Conservation (phyloP, 1,140 invertebrate species). For the Polypedilum pembai region DNA sequence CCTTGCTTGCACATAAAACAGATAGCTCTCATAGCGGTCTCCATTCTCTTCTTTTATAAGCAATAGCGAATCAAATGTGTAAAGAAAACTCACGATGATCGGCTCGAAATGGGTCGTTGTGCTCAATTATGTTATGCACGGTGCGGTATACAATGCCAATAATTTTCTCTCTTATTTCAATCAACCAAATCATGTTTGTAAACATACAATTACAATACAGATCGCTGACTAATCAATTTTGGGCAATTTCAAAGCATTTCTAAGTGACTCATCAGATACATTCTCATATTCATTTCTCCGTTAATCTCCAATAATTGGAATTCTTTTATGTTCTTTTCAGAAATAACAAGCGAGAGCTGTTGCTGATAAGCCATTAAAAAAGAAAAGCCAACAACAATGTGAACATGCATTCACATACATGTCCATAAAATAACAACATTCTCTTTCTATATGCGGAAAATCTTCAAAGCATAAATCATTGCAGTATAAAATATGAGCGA, state of each 20-base stretch:
- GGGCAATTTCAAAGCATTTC: too few relatives aligned
- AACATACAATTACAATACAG: too few relatives aligned
- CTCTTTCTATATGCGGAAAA: not conserved
- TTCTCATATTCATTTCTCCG: too few relatives aligned
- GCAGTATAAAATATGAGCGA: not conserved
- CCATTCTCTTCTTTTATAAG: not conserved
- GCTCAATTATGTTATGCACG: not conserved
- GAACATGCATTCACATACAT: not conserved
- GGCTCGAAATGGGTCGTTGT: not conserved
- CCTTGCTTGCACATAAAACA: not conserved
- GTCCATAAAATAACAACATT: not conserved
- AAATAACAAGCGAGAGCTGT: not conserved
- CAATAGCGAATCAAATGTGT: not conserved
- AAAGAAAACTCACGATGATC: not conserved
- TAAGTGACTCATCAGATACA: too few relatives aligned
- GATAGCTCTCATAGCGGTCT: not conserved
- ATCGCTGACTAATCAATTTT: too few relatives aligned
- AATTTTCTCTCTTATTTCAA: too few relatives aligned
- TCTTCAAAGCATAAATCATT: constrained; percentile 18
- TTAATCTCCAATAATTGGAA: not conserved
- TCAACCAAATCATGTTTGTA: too few relatives aligned
- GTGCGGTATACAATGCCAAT: not conserved
- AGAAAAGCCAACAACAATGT: not conserved
- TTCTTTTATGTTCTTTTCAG: not conserved
- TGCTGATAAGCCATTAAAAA: not conserved